Conservation (phyloP, 2,113 vertebrate species). For the Columba janthina region DNA sequence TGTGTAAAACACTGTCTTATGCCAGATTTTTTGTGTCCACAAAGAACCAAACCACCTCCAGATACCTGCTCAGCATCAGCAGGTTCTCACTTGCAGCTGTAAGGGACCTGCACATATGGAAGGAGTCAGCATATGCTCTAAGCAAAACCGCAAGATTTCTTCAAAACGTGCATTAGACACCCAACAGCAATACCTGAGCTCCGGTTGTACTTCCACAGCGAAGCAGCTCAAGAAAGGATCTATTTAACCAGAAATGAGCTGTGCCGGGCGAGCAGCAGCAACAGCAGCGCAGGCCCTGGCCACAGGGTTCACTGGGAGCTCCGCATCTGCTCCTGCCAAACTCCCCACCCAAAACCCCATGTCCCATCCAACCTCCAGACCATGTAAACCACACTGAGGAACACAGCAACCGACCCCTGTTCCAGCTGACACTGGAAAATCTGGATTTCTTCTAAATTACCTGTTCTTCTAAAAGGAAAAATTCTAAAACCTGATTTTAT, state of each 20-base stretch:
- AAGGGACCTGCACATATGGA: neutral
- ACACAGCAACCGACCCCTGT: neutral
- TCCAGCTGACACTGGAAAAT: neutral
- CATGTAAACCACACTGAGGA: accelerated
- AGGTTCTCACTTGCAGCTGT: neutral
- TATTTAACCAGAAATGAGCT: neutral
- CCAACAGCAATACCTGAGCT: neutral
- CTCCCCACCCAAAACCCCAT: accelerated
- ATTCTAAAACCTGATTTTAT: neutral
- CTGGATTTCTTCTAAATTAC: neutral
- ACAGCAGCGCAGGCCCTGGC: neutral
- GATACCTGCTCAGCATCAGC: neutral
- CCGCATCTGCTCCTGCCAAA: neutral
- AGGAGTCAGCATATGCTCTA: neutral
- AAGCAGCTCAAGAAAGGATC: neutral
- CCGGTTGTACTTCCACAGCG: neutral
- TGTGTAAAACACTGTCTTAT: neutral
- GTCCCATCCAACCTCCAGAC: accelerated
- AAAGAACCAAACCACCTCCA: neutral
- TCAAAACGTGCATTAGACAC: neutral
- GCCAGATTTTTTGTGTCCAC: neutral
- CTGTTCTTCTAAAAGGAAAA: neutral
- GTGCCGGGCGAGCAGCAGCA: neutral
- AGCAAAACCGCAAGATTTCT: neutral
- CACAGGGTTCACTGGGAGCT: neutral